Evolutionary conservation across 2,113 vertebrate genomes (phyloP), one percentile per base, ranked within the genome.

Genomic region (Poeciliopsis retropinna): DNA sequence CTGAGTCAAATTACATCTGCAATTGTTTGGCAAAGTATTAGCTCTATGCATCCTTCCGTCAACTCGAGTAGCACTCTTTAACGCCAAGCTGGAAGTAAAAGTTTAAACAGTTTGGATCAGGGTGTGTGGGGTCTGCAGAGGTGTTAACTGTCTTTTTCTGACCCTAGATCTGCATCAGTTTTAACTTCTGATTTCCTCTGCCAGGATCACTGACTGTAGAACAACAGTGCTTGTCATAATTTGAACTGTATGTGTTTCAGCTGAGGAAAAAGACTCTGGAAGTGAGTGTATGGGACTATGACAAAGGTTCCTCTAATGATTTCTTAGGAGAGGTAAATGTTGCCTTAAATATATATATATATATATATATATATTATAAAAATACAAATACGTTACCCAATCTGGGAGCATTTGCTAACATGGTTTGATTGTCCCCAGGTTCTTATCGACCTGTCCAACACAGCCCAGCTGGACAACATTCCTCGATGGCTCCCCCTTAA

Each of bases 241-340:
- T 81, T 39, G 28, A 27, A 69, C 5, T 78, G 4, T 83, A 91
- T 77, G 76, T 92, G 90, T 87, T 61, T 79, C 91, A 99, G 98
- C 93, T 99, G 83, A 97, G 96, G 93, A 99, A 99, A 95, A 99
- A 99, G 94, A 99, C 97, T 17, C 91, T 99, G 88, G 98, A 99
- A 85, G 97, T 99, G 82, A 98, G 96, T 81, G 97, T 99, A 81
- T 99, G 98, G 98, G 98, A 99, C 93, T 99, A 99, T 60, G 98
- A 99, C 85, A 96, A 97, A 93, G 95, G 96, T 88, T 99, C 97
- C 66, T 98, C 98, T 1, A 99, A 99, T 84, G 98, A 99, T 86
- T 99, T 99, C 84, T 92, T 99, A n/a, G 98, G 98, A 87, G 98
- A 99, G 95, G 98, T 99, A 91, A 96, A 60, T 54, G 22, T 57